Evolutionary conservation across 2,888 invertebrate species (phyloP).

Genomic region (Drosophila infuscata): DNA sequence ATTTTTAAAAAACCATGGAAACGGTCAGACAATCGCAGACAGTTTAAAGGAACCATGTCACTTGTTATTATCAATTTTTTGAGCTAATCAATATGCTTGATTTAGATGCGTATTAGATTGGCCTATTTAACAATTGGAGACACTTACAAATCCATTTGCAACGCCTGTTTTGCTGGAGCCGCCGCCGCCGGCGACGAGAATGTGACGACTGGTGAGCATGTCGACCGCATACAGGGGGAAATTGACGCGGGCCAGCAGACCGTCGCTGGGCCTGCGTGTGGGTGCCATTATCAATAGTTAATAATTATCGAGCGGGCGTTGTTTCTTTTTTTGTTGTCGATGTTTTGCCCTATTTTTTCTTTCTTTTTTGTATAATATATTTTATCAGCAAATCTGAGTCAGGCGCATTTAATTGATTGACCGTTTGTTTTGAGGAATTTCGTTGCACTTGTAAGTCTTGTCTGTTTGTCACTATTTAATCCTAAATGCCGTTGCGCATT

Average conservation of each 20-base stretch:
- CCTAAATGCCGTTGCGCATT: constrained; percentile 27
- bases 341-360: constrained; percentile 7
- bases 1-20: neutral
- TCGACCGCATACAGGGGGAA: constrained; percentile 97
- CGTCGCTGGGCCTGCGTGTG: constrained; percentile 87
- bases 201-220: constrained; percentile 95
- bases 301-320: constrained; percentile 46
- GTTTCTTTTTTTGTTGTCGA: constrained; percentile 27
- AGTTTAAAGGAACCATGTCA: neutral
- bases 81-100: neutral
- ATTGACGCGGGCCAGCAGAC: constrained; percentile 94
- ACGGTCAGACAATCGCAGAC: neutral
- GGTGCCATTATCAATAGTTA: constrained; percentile 86
- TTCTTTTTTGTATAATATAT: neutral
- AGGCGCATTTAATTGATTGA: constrained; percentile 48
- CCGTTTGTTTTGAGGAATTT: constrained; percentile 3
- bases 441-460: constrained; percentile 4
- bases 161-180: constrained; percentile 99
- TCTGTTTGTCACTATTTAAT: constrained; percentile 14
- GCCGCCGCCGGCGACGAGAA: constrained; percentile 98
- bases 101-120: neutral
- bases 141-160: constrained; percentile 97
- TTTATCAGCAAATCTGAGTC: constrained; percentile 56
- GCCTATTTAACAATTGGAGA: constrained; percentile 7
- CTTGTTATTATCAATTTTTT: neutral